Percentiles rank a stretch among this genome's conserved stretches.
Conservation (phyloP, 2,888 invertebrate genomes). For the Oithona nana region DNA sequence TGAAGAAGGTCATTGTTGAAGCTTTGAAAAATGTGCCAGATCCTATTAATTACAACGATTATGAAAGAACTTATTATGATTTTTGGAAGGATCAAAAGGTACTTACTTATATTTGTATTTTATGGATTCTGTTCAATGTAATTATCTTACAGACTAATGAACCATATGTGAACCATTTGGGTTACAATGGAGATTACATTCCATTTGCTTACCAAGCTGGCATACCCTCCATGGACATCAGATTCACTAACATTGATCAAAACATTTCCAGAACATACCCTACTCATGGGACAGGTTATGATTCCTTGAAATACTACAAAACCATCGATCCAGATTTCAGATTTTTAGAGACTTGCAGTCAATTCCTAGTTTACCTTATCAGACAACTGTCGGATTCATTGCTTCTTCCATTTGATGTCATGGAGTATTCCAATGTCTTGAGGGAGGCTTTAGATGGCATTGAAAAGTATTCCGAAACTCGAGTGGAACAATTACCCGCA, state of each 20-base stretch:
- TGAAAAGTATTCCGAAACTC: too few relatives aligned
- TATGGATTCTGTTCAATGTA: too few relatives aligned
- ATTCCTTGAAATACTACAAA: background rate
- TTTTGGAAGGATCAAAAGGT: background rate
- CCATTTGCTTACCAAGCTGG: background rate
- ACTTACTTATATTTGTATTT: too few relatives aligned
- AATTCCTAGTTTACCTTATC: background rate
- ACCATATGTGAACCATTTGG: background rate
- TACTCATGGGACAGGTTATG: background rate
- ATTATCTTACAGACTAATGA: background rate
- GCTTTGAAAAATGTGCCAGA: background rate
- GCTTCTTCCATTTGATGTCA: background rate
- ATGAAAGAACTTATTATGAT: background rate
- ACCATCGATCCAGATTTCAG: background rate
- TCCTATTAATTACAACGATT: background rate
- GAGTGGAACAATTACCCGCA: too few relatives aligned
- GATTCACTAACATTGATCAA: background rate
- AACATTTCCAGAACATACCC: background rate
- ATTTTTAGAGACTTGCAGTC: background rate
- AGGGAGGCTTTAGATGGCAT: too few relatives aligned
- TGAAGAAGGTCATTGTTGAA: background rate
- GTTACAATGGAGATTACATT: background rate
- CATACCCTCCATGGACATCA: background rate
- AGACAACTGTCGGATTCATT: background rate
- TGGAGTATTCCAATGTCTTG: background rate